Percentiles rank a stretch among this genome's conserved stretches.
Conservation (phyloP, 1,140 invertebrate species). For the Palaemon carinicauda region DNA sequence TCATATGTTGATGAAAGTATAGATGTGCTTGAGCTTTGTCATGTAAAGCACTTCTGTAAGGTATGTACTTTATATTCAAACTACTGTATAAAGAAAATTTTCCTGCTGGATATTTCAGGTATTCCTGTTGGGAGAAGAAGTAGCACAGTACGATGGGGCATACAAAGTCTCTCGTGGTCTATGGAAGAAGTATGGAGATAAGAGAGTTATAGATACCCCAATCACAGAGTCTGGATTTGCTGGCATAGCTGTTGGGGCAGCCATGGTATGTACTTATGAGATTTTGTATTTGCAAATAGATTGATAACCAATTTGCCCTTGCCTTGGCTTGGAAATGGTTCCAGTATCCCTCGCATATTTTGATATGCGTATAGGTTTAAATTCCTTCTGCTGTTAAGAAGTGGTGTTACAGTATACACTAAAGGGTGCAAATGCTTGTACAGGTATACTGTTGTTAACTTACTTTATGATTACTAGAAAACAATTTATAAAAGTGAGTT, state of each 20-base stretch:
- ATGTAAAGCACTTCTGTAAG: background rate
- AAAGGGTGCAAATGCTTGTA: too few relatives aligned
- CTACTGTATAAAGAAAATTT: too few relatives aligned
- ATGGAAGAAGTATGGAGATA: constrained; percentile 98
- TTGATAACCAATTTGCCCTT: too few relatives aligned
- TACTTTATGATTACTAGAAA: too few relatives aligned
- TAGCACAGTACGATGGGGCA: constrained; percentile 97
- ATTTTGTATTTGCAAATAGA: background rate
- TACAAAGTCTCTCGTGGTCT: constrained; percentile 96
- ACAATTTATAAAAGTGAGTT: too few relatives aligned
- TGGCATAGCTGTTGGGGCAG: constrained; percentile 95
- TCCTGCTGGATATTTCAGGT: constrained; percentile 68
- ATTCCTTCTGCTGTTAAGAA: too few relatives aligned
- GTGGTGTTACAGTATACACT: too few relatives aligned
- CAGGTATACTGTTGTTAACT: too few relatives aligned
- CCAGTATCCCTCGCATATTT: too few relatives aligned
- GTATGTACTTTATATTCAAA: too few relatives aligned
- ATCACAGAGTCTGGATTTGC: constrained; percentile 98
- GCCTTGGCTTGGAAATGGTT: too few relatives aligned
- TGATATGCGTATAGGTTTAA: too few relatives aligned
- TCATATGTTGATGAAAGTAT: background rate
- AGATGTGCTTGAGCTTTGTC: background rate
- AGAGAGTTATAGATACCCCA: constrained; percentile 95
- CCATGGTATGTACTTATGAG: constrained; percentile 74
- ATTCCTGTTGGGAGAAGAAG: constrained; percentile 96